A percentile compares a stretch with the other conserved stretches of the same genome.
These are phyloP conservation scores for Eufriesea mexicana DNA, from an alignment of 1,140 invertebrate genomes.

Conservation along the genomic window DNA sequence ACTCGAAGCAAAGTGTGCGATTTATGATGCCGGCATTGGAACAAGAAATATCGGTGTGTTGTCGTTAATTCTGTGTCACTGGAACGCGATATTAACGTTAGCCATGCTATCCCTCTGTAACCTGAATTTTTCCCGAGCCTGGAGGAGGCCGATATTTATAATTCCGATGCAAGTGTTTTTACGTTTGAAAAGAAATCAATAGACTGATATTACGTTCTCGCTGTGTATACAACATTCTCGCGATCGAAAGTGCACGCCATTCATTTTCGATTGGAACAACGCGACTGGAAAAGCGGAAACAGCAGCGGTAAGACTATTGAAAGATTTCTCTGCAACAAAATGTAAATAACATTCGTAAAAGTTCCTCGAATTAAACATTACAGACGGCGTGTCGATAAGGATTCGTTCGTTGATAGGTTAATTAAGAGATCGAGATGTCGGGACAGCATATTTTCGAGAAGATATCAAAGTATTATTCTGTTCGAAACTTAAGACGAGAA, in stretches of 20 bases:
- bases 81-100: slow-evolving; percentile 12
- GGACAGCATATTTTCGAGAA: too few species aligned
- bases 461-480: too few species aligned
- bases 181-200: slow-evolving; percentile 4
- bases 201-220: neutral
- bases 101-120: neutral
- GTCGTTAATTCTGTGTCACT: slow-evolving; percentile 6
- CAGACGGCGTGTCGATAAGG: too few species aligned
- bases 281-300: neutral
- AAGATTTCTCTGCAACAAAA: neutral
- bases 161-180: slow-evolving; percentile 10
- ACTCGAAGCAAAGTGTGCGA: slow-evolving; percentile 40
- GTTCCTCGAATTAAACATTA: neutral
- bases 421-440: too few species aligned
- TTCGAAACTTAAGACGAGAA: too few species aligned
- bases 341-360: too few species aligned
- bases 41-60: slow-evolving; percentile 16
- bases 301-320: neutral
- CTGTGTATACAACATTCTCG: neutral
- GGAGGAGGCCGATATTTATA: neutral
- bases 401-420: too few species aligned
- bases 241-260: too few species aligned
- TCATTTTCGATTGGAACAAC: neutral
- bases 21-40: slow-evolving; percentile 43
- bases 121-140: neutral